Conservation (phyloP, 2,888 invertebrate species). For the Limnephilus auricula region DNA sequence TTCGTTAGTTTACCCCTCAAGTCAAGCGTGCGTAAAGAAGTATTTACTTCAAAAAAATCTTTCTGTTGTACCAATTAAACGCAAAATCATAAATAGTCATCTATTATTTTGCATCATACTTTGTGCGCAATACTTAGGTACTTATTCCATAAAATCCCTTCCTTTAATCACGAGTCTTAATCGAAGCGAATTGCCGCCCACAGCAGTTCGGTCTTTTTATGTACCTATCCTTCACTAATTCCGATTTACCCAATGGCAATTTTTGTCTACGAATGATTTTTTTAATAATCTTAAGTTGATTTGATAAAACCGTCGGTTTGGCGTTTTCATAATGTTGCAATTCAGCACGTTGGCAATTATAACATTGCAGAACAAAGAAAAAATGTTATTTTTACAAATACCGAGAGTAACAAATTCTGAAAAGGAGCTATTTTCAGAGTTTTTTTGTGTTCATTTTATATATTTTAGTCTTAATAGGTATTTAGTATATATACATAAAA, state of each 20-base stretch:
- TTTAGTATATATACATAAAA: too few relatives aligned
- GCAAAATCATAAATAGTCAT: neutral
- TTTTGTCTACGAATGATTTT: neutral
- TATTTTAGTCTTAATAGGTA: too few relatives aligned
- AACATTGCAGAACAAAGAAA: neutral
- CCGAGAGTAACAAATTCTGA: neutral
- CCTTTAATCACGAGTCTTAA: neutral
- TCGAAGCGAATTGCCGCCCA: neutral
- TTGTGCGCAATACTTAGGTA: neutral
- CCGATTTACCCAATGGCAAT: slow-evolving; percentile 3
- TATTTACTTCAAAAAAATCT: too few relatives aligned
- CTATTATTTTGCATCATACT: neutral
- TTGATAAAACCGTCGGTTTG: neutral
- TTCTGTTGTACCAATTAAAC: neutral
- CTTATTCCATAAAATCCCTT: neutral
- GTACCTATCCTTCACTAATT: neutral
- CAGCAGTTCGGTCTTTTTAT: neutral
- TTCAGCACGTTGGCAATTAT: neutral
- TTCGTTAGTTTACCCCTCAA: too few relatives aligned
- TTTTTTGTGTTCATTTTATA: too few relatives aligned
- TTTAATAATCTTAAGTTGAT: slow-evolving; percentile 20
- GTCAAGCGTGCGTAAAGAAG: too few relatives aligned
- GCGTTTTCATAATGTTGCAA: neutral
- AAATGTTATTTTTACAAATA: neutral
- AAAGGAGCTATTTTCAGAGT: too few relatives aligned